Evolutionary conservation across 2,797 vertebrate genomes (phyloP).

Genomic region (Galago senegalensis): DNA sequence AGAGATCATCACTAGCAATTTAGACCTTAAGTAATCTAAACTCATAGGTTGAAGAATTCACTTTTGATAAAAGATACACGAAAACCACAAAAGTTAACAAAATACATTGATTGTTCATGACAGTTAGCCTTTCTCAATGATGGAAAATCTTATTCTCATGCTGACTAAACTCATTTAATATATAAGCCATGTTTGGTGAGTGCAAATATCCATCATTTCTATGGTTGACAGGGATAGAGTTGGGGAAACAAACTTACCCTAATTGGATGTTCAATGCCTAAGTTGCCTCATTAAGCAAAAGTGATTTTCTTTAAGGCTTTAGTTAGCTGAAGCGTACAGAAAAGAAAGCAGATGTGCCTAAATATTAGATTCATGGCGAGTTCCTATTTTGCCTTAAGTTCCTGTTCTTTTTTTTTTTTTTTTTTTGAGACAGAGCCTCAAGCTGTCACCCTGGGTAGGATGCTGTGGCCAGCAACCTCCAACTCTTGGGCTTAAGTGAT

Average conservation of each 20-base stretch:
- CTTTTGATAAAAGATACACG: not conserved
- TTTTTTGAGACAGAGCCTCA: no score
- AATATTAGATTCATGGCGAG: not conserved
- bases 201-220: constrained; percentile 20
- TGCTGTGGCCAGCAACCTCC: no score
- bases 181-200: not conserved
- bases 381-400: not conserved
- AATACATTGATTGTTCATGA: not conserved
- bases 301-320: not conserved
- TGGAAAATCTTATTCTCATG: constrained; percentile 16
- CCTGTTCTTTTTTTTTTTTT: not conserved
- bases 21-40: not conserved
- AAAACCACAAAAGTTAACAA: constrained; percentile 50
- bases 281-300: not conserved
- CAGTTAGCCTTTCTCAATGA: not conserved
- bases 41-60: not conserved
- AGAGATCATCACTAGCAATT: constrained; percentile 14
- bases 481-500: no score
- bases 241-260: not conserved
- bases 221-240: not conserved
- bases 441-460: no score
- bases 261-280: not conserved
- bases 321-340: not conserved
- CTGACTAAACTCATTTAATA: not conserved
- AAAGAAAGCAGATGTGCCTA: constrained; percentile 16